A percentile compares a stretch with the other conserved stretches of the same genome.
Conservation (phyloP, 2,113 vertebrate species). For the Cavia porcellus region DNA sequence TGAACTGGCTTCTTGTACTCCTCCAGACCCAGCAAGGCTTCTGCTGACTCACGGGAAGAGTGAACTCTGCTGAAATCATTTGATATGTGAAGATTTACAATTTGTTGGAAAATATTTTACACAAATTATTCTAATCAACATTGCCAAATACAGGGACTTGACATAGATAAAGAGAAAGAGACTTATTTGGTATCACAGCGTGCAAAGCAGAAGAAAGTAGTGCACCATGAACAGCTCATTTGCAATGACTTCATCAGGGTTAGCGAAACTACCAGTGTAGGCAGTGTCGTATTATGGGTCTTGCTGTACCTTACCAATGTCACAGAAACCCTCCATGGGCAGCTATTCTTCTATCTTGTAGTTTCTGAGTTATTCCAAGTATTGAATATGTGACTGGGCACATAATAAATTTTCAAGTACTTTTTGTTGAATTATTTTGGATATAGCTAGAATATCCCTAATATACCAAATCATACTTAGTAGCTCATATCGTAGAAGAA, state of each 20-base stretch:
- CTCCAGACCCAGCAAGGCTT: no score
- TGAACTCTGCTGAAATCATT: background rate
- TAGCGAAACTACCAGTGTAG: background rate
- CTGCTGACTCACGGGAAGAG: no score
- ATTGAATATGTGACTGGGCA: background rate
- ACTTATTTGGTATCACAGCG: background rate
- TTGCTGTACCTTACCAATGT: background rate
- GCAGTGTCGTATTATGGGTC: background rate
- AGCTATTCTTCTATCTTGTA: background rate
- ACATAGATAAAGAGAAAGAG: background rate
- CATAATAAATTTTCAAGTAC: background rate
- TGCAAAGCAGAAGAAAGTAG: background rate
- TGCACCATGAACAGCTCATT: background rate
- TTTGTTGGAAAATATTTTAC: slow-evolving; percentile 36
- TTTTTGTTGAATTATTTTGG: slow-evolving; percentile 52
- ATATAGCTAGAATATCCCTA: background rate
- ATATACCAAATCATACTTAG: background rate
- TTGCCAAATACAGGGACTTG: background rate
- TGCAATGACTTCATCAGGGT: background rate
- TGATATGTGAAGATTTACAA: background rate
- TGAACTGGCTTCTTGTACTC: no score
- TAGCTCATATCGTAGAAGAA: background rate
- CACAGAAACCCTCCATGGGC: background rate
- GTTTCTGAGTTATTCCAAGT: background rate
- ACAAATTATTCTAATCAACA: slow-evolving; percentile 12